Evolutionary conservation across 2,888 invertebrate genomes (phyloP).

Genomic region (Melinaea menophilus): DNA sequence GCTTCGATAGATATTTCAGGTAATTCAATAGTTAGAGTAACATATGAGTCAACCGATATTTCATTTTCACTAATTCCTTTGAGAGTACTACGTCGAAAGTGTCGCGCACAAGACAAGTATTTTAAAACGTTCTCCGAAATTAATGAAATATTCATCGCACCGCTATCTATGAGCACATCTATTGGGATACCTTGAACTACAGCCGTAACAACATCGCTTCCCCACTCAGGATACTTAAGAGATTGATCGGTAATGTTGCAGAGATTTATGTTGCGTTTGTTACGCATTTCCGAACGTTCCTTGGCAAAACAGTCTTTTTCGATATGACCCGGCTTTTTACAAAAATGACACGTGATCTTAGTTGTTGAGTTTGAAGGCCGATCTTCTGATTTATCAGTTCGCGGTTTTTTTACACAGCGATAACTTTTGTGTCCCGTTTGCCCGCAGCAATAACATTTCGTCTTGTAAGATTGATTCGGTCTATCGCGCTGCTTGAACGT

Average conservation of each 20-base stretch:
- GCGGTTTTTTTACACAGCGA: background rate
- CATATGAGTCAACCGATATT: constrained; percentile 15
- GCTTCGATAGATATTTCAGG: constrained; percentile 27
- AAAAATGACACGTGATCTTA: constrained; percentile 5
- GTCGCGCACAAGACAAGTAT: constrained; percentile 15
- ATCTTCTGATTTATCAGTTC: too few relatives aligned
- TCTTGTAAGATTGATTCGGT: background rate
- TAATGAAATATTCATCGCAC: constrained; percentile 10
- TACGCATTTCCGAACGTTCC: background rate
- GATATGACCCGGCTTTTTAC: constrained; percentile 7
- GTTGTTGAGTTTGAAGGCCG: background rate
- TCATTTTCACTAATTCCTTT: constrained; percentile 24
- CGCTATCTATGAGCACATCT: constrained; percentile 33
- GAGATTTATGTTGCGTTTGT: background rate
- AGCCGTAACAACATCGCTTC: constrained; percentile 12
- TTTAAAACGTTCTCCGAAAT: constrained; percentile 23
- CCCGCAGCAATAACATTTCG: background rate
- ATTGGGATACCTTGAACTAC: constrained; percentile 24
- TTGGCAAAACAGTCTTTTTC: constrained; percentile 1
- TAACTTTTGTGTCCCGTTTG: background rate
- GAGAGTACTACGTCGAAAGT: constrained; percentile 8
- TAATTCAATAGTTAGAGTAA: constrained; percentile 26
- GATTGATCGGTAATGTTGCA: background rate
- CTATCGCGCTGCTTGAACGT: background rate
- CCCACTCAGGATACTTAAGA: background rate